Evolutionary conservation across 2,797 vertebrate genomes (phyloP).

Genomic region (Merluccius polli): DNA sequence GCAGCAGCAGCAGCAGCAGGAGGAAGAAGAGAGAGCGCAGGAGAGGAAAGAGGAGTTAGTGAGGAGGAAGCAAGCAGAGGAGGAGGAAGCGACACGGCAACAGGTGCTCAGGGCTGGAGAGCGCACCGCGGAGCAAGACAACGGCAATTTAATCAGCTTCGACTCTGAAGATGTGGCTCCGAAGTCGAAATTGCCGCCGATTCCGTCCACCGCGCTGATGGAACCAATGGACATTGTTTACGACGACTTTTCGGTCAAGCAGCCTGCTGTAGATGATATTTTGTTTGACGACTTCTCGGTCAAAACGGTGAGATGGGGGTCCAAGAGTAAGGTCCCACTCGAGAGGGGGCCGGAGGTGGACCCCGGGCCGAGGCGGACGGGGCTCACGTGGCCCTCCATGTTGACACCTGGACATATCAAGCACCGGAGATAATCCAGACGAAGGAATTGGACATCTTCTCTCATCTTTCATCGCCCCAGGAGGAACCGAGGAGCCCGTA

Average conservation of each 20-base stretch:
- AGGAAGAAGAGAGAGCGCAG: constrained; percentile 22
- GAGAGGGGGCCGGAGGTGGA: not conserved
- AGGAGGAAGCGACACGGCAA: constrained; percentile 15
- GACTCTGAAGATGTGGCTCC: constrained; percentile 16
- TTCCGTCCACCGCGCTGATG: not conserved
- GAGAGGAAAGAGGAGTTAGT: not conserved
- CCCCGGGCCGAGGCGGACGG: not conserved
- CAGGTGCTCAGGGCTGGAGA: constrained; percentile 1
- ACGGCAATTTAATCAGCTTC: constrained; percentile 38
- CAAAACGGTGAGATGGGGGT: constrained; percentile 47
- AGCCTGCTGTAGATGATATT: constrained; percentile 8
- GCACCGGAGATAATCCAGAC: not conserved
- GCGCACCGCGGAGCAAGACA: not conserved
- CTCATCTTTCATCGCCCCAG: not conserved
- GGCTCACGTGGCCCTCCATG: not conserved
- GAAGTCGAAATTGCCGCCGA: not conserved
- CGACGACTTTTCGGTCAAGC: constrained; percentile 59
- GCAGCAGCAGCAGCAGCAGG: not conserved
- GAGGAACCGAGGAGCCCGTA: not conserved
- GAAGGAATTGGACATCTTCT: not conserved
- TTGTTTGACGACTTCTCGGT: constrained; percentile 67
- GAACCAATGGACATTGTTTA: constrained; percentile 31
- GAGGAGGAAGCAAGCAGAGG: constrained; percentile 26
- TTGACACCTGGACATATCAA: not conserved
- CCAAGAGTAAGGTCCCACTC: constrained; percentile 11